Evolutionary conservation across 1,140 invertebrate genomes (phyloP), one percentile per base, ranked within the genome.

Genomic region (Zaprionus lachaisei): DNA sequence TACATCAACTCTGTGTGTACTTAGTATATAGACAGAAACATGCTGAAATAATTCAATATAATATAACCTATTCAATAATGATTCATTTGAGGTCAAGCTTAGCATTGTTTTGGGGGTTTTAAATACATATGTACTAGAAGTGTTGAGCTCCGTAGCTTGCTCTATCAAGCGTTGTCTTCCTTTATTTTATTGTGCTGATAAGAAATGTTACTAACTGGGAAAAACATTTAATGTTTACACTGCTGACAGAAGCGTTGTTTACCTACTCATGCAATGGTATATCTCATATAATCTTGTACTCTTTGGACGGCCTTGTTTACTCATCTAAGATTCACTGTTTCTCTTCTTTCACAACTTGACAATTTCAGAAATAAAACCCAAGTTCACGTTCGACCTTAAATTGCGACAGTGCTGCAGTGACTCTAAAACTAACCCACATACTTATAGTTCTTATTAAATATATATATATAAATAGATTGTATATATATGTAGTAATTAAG

Each of bases 321-420:
- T 2, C 12, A 55, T 56, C 54, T 56, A 54, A 38, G 14, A 37
- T 54, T 24, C 31, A 38, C 3, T 22, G 31, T 65, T 28, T 31
- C 12, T 22, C 22, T n/a, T 2, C 38, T 58, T 58, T 67, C 38
- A 22, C 55, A 38, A 44, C 11, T 24, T 58, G n/a, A 26, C 49
- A 72, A 6, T 49, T 37, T n/a, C 14, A 17, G 28, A 57, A 66
- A 57, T 37, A 47, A 17, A 55, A 34, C 24, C 28, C 1, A 37
- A 49, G 3, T 20, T 44, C 22, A 34, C 20, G n/a, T 20, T 51
- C 38, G 54, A 66, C 62, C 62, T 66, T 54, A 51, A 47, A 49
- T 44, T 44, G 37, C 38, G 51, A 17, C 56, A 38, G 9, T 44
- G 37, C n/a, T 11, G 41, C 54, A 66, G 54, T 58, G 31, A 5